Conservation (phyloP, 1,140 invertebrate genomes). For the Archivesica marissinica region DNA sequence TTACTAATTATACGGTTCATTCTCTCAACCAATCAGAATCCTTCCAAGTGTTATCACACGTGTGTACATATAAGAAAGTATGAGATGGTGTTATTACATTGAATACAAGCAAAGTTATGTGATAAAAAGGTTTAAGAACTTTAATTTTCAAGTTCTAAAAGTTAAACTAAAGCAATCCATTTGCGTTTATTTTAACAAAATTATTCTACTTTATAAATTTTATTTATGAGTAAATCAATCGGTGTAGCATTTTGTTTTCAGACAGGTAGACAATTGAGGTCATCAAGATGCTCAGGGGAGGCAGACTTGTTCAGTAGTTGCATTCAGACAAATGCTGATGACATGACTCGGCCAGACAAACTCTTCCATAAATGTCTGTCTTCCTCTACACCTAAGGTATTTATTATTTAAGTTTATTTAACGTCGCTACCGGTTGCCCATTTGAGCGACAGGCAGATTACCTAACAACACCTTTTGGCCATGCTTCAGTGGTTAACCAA, state of each 20-base stretch:
- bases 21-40: too few species aligned
- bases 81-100: too few species aligned
- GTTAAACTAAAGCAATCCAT: neutral
- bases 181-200: neutral
- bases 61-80: too few species aligned
- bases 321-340: neutral
- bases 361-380: neutral
- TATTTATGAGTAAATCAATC: neutral
- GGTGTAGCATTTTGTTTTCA: neutral
- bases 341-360: neutral
- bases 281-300: neutral
- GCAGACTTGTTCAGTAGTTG: neutral
- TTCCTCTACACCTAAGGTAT: neutral
- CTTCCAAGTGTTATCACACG: too few species aligned
- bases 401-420: too few species aligned
- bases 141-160: neutral
- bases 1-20: too few species aligned
- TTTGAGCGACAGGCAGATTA: too few species aligned
- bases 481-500: too few species aligned
- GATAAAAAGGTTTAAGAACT: neutral
- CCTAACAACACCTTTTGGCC: too few species aligned
- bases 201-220: neutral
- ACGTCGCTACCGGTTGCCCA: too few species aligned
- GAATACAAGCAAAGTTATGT: too few species aligned
- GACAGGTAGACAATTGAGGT: neutral